phyloP scores from a whole-genome alignment of 2,888 invertebrate species.

The Eristalinus aeneus region DNA sequence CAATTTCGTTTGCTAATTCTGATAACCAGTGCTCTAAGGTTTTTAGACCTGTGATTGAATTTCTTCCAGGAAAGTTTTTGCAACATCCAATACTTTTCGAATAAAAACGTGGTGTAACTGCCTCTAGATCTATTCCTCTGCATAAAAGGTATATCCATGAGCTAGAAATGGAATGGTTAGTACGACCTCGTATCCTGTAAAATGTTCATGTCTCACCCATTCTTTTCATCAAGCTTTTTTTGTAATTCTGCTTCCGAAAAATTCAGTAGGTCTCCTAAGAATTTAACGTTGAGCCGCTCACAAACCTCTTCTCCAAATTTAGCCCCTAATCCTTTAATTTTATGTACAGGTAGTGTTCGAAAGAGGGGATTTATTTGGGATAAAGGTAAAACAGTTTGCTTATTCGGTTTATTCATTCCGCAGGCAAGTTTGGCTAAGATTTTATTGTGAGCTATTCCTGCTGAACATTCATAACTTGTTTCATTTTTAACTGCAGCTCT shows the following conservation, averaged over 20 bases:
- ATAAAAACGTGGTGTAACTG: conserved; percentile 91
- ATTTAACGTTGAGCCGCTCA: conserved; percentile 87
- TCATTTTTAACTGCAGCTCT: conserved; percentile 89
- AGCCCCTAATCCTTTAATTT: conserved; percentile 95
- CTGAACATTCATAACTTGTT: conserved; percentile 96
- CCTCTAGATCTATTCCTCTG: conserved; percentile 92
- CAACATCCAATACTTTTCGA: conserved; percentile 97
- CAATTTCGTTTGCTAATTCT: conserved; percentile 90
- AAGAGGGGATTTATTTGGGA: conserved; percentile 77
- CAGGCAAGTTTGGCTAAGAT: conserved; percentile 96
- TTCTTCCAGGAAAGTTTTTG: conserved; percentile 94
- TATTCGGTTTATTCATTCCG: conserved; percentile 94
- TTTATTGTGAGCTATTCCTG: conserved; percentile 98
- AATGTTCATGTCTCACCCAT: conserved; percentile 84
- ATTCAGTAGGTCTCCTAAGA: conserved; percentile 89
- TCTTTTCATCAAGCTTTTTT: conserved; percentile 90
- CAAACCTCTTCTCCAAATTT: conserved; percentile 93
- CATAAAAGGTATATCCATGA: conserved; percentile 93
- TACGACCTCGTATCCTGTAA: background rate
- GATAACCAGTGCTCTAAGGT: conserved; percentile 90
- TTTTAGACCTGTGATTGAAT: conserved; percentile 85
- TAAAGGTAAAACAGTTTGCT: conserved; percentile 94
- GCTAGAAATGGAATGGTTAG: conserved; percentile 80
- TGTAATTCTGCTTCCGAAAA: conserved; percentile 88
- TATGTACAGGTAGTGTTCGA: conserved; percentile 87